Conservation (phyloP, 2,797 vertebrate species). For the Hydrolagus colliei region DNA sequence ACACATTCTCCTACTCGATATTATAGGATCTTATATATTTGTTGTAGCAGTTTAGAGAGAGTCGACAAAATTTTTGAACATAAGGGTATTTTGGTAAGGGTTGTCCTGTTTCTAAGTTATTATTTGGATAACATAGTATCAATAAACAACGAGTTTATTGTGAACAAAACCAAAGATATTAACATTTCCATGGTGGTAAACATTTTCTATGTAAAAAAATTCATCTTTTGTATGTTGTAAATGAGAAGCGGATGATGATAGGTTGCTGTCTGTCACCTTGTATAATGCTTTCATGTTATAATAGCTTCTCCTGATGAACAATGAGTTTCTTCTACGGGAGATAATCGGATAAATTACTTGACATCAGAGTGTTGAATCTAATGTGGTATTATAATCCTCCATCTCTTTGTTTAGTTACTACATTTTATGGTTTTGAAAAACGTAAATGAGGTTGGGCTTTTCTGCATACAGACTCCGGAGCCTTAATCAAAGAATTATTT, state of each 20-base stretch:
- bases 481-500: slow-evolving; percentile 55
- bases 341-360: slow-evolving; percentile 26
- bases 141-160: slow-evolving; percentile 30
- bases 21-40: slow-evolving; percentile 24
- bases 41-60: slow-evolving; percentile 24
- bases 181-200: slow-evolving; percentile 24
- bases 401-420: neutral
- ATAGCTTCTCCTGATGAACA: slow-evolving; percentile 26
- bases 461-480: slow-evolving; percentile 60
- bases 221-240: neutral
- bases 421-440: neutral
- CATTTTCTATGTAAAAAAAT: slow-evolving; percentile 32
- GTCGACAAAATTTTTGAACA: slow-evolving; percentile 27
- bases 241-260: slow-evolving; percentile 24
- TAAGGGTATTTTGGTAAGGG: slow-evolving; percentile 28
- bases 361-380: slow-evolving; percentile 24
- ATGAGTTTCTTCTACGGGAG: slow-evolving; percentile 19
- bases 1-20: slow-evolving; percentile 20
- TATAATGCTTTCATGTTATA: slow-evolving; percentile 31
- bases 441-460: neutral
- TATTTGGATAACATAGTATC: slow-evolving; percentile 25
- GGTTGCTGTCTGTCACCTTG: slow-evolving; percentile 22
- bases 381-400: slow-evolving; percentile 26
- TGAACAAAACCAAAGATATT: slow-evolving; percentile 30
- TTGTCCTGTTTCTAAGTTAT: neutral